These are phyloP conservation scores for Aphelenchoides avenae DNA, from an alignment of 1,140 invertebrate species.

Conservation along the genomic window DNA sequence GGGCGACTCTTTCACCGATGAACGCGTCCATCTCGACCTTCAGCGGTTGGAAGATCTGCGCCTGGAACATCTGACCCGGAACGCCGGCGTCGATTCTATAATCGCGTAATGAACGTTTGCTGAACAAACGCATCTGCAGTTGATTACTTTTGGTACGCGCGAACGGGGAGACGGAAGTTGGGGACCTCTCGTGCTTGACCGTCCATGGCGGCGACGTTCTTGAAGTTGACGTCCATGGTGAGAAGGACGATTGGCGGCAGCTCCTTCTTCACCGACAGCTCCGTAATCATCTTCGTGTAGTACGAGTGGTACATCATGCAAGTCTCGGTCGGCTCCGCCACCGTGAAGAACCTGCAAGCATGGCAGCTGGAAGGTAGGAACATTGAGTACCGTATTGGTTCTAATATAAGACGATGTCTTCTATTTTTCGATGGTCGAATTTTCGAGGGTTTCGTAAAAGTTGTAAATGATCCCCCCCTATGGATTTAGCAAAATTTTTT, in stretches of 20 bases:
- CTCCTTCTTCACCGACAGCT: constrained; percentile 39
- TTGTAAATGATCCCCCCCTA: too few relatives aligned
- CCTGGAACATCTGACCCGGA: constrained; percentile 34
- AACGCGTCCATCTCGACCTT: constrained; percentile 56
- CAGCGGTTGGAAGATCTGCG: constrained; percentile 34
- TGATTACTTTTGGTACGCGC: constrained; percentile 42
- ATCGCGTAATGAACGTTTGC: constrained; percentile 17
- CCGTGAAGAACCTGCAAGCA: constrained; percentile 49
- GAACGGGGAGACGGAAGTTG: constrained; percentile 43
- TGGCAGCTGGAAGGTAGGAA: too few relatives aligned
- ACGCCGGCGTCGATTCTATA: constrained; percentile 50
- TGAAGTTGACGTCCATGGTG: constrained; percentile 52
- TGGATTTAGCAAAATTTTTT: too few relatives aligned
- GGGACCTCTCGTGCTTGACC: too few relatives aligned
- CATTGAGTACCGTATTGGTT: too few relatives aligned
- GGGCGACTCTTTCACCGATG: constrained; percentile 49
- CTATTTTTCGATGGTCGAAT: too few relatives aligned
- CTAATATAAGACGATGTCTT: too few relatives aligned
- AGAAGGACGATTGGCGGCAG: constrained; percentile 43
- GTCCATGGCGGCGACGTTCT: constrained; percentile 15
- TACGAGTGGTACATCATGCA: constrained; percentile 52
- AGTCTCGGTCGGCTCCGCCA: constrained; percentile 41
- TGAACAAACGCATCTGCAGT: background rate
- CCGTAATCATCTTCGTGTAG: constrained; percentile 41
- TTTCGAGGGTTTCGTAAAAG: too few relatives aligned